These are phyloP conservation scores for Tapirus indicus DNA, from an alignment of 2,797 vertebrate genomes.

Conservation along the genomic window DNA sequence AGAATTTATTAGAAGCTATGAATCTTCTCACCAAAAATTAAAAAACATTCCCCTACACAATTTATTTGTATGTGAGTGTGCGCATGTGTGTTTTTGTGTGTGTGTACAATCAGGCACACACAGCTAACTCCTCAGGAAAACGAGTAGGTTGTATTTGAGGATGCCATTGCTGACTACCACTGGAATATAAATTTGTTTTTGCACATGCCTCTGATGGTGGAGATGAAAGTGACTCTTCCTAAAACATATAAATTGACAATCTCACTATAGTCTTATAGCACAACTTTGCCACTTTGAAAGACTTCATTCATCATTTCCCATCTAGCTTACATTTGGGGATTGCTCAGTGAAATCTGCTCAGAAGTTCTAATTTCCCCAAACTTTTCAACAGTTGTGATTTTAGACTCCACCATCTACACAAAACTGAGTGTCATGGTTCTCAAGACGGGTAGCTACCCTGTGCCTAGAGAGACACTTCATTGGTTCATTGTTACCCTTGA, in stretches of 20 bases:
- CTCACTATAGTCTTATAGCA: not conserved
- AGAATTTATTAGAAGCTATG: not conserved
- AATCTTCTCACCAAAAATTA: not conserved
- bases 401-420: not conserved
- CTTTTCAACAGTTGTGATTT: not conserved
- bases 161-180: not conserved
- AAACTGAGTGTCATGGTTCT: not conserved
- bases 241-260: not conserved
- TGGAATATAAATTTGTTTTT: not conserved
- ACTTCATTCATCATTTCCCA: not conserved
- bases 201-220: not conserved
- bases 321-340: not conserved
- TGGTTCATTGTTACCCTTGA: not conserved
- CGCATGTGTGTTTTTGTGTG: rapidly evolving
- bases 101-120: rapidly evolving
- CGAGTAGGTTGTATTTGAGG: not conserved
- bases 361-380: not conserved
- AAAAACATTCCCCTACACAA: not conserved
- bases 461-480: not conserved
- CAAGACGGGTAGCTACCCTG: not conserved
- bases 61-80: not conserved
- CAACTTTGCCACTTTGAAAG: not conserved
- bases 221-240: not conserved
- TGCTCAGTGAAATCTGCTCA: not conserved
- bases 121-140: not conserved